Percentiles rank a stretch among this genome's conserved stretches.
Evolutionary conservation across 1,140 invertebrate species (phyloP).

Genomic region (Caenorhabditis elegans): WBcel235 BX284605.5:11191501-11192000

Average conservation of each 20-base stretch:
- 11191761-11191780: slow-evolving; percentile 64
- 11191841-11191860: slow-evolving; percentile 13
- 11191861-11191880: neutral
- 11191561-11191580: neutral
- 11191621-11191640: slow-evolving; percentile 62
- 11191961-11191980: slow-evolving; percentile 59
- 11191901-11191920: slow-evolving; percentile 65
- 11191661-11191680: slow-evolving; percentile 66
- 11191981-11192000: neutral
- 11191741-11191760: slow-evolving; percentile 65
- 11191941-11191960: slow-evolving; percentile 65
- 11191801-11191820: slow-evolving; percentile 64
- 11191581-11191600: neutral
- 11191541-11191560: neutral
- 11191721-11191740: neutral
- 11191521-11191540: neutral
- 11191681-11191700: slow-evolving; percentile 60
- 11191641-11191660: slow-evolving; percentile 66
- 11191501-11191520: slow-evolving; percentile 46
- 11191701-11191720: neutral
- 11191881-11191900: slow-evolving; percentile 49
- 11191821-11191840: slow-evolving; percentile 59
- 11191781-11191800: slow-evolving; percentile 63
- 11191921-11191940: slow-evolving; percentile 63
- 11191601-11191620: slow-evolving; percentile 57